These are phyloP conservation scores for Astatoreochromis straeleni DNA, from an alignment of 2,113 vertebrate genomes.

Conservation along the genomic window DNA sequence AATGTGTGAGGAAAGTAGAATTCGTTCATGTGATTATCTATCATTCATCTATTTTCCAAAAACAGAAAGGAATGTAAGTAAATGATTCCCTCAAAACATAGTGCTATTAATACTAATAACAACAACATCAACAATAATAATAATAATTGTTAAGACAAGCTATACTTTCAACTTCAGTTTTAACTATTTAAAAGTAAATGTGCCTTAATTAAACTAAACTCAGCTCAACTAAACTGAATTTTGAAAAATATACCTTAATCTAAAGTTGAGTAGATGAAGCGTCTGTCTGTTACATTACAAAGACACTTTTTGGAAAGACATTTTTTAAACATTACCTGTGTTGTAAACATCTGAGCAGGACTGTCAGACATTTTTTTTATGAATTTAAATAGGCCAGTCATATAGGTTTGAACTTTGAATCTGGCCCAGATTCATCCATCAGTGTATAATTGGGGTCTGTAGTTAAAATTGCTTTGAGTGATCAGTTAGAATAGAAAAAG, in stretches of 20 bases:
- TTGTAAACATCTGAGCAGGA: background rate
- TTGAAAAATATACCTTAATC: background rate
- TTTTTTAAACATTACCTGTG: background rate
- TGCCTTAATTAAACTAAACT: background rate
- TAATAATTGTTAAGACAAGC: background rate
- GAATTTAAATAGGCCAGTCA: background rate
- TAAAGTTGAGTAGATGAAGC: background rate
- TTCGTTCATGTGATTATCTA: too few species aligned
- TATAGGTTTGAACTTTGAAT: background rate
- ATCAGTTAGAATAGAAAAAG: background rate
- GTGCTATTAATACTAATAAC: background rate
- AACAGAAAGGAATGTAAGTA: background rate
- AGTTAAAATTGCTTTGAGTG: background rate
- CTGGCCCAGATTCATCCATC: background rate
- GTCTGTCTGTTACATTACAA: background rate
- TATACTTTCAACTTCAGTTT: background rate
- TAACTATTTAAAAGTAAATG: background rate
- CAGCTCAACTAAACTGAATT: background rate
- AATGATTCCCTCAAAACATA: background rate
- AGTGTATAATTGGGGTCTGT: background rate
- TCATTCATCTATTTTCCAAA: background rate
- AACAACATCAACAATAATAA: background rate
- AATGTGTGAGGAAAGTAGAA: background rate
- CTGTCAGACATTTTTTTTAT: background rate
- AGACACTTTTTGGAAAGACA: background rate